phyloP scores from a whole-genome alignment of 1,140 invertebrate genomes.

The Drosophila lini region DNA sequence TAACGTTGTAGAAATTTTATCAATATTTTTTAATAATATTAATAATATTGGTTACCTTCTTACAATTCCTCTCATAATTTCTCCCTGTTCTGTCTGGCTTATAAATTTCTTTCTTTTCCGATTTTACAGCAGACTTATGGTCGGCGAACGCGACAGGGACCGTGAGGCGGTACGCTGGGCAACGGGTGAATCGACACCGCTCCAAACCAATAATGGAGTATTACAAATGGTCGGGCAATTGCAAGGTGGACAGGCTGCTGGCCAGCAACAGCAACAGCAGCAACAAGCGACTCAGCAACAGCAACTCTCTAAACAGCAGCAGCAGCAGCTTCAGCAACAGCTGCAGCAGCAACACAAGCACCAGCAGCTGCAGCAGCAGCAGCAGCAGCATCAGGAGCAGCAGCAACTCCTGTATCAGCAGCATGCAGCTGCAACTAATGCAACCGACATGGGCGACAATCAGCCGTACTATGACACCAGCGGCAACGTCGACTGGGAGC shows the following conservation, averaged over 20 bases:
- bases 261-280: conserved; percentile 82
- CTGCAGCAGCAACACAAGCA: conserved; percentile 42
- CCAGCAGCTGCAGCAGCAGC: conserved; percentile 6
- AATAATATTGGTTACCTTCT: too few relatives aligned
- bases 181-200: conserved; percentile 86
- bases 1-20: too few relatives aligned
- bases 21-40: too few relatives aligned
- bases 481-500: conserved; percentile 84
- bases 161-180: conserved; percentile 88
- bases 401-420: conserved; percentile 73
- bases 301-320: conserved; percentile 53
- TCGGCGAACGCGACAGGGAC: conserved; percentile 87
- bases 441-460: conserved; percentile 79
- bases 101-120: background rate
- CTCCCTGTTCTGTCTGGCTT: background rate
- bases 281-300: conserved; percentile 55
- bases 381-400: conserved; percentile 51
- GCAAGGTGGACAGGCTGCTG: conserved; percentile 84
- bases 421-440: conserved; percentile 68
- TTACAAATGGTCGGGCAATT: conserved; percentile 84
- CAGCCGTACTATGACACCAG: conserved; percentile 84
- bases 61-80: background rate
- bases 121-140: conserved; percentile 84
- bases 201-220: conserved; percentile 85
- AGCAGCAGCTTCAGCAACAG: conserved; percentile 50